phyloP scores from a whole-genome alignment of 2,888 invertebrate genomes.

The Glyphotaelius pellucidus region DNA sequence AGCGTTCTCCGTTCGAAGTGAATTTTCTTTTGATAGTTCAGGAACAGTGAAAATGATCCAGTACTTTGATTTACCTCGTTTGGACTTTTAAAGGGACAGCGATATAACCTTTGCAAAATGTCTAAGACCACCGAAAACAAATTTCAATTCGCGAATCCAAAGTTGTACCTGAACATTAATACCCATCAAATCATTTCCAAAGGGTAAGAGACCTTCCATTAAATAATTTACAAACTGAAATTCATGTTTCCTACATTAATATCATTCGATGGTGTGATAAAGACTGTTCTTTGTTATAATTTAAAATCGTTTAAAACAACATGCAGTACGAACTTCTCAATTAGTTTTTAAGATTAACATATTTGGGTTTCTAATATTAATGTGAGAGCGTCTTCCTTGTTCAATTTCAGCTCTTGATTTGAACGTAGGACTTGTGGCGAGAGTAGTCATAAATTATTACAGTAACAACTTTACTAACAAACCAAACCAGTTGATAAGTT shows the following conservation, averaged over 20 bases:
- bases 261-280: too few species aligned
- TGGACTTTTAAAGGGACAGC: neutral
- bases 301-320: neutral
- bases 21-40: neutral
- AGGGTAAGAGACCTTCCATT: conserved; percentile 18
- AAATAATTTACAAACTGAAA: neutral
- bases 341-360: neutral
- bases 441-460: neutral
- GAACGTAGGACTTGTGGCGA: neutral
- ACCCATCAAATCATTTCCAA: conserved; percentile 50
- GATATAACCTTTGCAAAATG: neutral
- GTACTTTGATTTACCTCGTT: neutral
- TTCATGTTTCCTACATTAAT: neutral
- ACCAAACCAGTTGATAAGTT: neutral
- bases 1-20: neutral
- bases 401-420: neutral
- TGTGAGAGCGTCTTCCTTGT: neutral
- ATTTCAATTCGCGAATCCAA: conserved; percentile 31
- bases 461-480: neutral
- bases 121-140: conserved; percentile 31
- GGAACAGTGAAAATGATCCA: neutral
- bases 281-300: too few species aligned
- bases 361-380: too few species aligned
- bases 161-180: conserved; percentile 45
- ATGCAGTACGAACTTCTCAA: neutral